Percentiles rank a stretch among this genome's conserved stretches.
phyloP scores from a whole-genome alignment of 2,888 invertebrate genomes.

The Drosophila pullipes region DNA sequence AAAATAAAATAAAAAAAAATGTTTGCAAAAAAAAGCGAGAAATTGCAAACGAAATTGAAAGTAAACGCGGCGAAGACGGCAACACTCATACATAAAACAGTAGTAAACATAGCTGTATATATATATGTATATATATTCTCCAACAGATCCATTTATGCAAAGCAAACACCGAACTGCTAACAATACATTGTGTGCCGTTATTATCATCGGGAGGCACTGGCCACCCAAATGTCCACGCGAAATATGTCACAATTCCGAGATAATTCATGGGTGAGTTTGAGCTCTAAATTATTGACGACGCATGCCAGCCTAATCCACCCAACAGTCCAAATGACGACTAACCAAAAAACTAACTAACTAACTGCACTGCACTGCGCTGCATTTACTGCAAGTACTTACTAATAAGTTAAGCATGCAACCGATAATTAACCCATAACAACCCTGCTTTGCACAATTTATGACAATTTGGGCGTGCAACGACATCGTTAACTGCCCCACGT shows the following conservation, averaged over 20 bases:
- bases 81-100: neutral
- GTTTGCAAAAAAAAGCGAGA: slow-evolving; percentile 31
- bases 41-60: slow-evolving; percentile 65
- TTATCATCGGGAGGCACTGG: slow-evolving; percentile 31
- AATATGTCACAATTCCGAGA: slow-evolving; percentile 84
- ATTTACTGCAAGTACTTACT: neutral
- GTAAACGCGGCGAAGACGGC: slow-evolving; percentile 33
- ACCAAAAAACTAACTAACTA: neutral
- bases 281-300: slow-evolving; percentile 12
- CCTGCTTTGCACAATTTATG: slow-evolving; percentile 1
- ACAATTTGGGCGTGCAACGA: slow-evolving; percentile 30
- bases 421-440: slow-evolving; percentile 26
- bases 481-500: slow-evolving; percentile 2
- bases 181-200: slow-evolving; percentile 11
- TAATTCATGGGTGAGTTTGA: slow-evolving; percentile 84
- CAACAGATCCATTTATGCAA: slow-evolving; percentile 9
- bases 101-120: neutral
- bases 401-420: neutral
- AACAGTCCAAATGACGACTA: slow-evolving; percentile 15
- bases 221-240: slow-evolving; percentile 44
- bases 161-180: slow-evolving; percentile 7
- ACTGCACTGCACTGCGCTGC: neutral
- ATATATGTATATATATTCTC: slow-evolving; percentile 10
- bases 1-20: slow-evolving; percentile 1
- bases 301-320: neutral